phyloP scores from a whole-genome alignment of 2,113 vertebrate genomes.

The Quiscalus mexicanus region DNA sequence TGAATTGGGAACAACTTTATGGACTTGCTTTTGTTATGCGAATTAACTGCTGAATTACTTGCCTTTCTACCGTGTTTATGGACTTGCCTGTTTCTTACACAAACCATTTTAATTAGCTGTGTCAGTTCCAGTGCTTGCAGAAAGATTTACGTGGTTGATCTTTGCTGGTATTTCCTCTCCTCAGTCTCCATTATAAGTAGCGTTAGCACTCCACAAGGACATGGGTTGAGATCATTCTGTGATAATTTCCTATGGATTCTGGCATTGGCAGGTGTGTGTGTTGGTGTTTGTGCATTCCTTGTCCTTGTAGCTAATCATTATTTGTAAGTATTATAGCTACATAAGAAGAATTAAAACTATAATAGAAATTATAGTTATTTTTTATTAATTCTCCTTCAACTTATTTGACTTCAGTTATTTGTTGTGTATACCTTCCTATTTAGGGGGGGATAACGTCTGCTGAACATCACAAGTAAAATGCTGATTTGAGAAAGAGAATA shows the following conservation, averaged over 20 bases:
- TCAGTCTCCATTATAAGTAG: background rate
- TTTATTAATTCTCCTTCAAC: background rate
- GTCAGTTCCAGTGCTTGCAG: constrained; percentile 8
- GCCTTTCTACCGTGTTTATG: constrained; percentile 54
- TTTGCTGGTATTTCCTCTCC: background rate
- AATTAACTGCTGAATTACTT: constrained; percentile 54
- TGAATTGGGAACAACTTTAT: constrained; percentile 65
- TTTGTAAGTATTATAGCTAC: background rate
- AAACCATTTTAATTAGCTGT: constrained; percentile 50
- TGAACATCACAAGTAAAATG: background rate
- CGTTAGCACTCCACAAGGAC: background rate
- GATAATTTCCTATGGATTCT: background rate
- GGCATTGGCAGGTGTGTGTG: background rate
- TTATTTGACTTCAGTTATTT: background rate
- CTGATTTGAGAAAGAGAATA: background rate
- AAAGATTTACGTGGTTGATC: constrained; percentile 41
- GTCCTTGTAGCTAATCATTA: background rate
- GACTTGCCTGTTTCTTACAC: constrained; percentile 28
- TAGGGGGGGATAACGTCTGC: background rate
- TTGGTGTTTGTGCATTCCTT: background rate
- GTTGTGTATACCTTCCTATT: background rate
- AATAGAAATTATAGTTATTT: background rate
- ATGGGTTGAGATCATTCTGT: background rate
- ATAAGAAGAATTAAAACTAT: background rate
- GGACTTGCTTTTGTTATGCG: constrained; percentile 58